These are phyloP conservation scores for Planiliza haematocheilus DNA, from an alignment of 2,113 vertebrate genomes.

Conservation along the genomic window DNA sequence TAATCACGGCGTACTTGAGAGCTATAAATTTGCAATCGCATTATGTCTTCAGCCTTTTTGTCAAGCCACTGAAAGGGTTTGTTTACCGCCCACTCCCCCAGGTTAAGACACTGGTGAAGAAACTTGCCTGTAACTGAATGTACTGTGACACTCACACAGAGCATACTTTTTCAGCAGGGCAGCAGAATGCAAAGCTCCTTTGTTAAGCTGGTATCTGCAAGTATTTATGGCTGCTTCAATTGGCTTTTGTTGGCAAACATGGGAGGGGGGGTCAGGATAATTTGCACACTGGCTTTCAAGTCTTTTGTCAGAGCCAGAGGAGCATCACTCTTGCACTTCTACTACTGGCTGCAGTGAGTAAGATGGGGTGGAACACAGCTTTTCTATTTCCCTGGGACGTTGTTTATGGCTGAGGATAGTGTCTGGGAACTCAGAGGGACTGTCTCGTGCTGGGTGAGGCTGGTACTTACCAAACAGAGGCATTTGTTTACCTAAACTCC, in stretches of 20 bases:
- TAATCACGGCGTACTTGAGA: constrained; percentile 47
- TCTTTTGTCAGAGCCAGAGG: constrained; percentile 72
- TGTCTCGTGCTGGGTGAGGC: constrained; percentile 21
- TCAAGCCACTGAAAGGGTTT: constrained; percentile 33
- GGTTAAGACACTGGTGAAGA: constrained; percentile 49
- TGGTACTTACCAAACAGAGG: constrained; percentile 33
- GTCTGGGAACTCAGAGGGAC: constrained; percentile 40
- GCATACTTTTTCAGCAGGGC: constrained; percentile 56
- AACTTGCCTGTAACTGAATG: constrained; percentile 31
- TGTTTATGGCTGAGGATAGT: constrained; percentile 60
- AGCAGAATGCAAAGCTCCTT: constrained; percentile 69
- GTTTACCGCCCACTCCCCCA: constrained; percentile 54
- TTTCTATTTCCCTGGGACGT: constrained; percentile 60
- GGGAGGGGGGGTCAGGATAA: constrained; percentile 54
- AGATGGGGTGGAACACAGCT: constrained; percentile 59
- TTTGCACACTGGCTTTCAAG: constrained; percentile 80
- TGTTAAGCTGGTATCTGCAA: constrained; percentile 77
- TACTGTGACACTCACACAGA: constrained; percentile 33
- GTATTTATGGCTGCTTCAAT: constrained; percentile 77
- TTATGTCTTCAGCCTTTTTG: constrained; percentile 39
- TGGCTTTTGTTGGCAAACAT: constrained; percentile 80
- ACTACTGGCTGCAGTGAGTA: constrained; percentile 56
- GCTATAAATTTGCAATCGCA: constrained; percentile 40
- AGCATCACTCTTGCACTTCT: constrained; percentile 65
- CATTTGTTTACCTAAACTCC: constrained; percentile 42